Conservation (phyloP, 2,888 invertebrate genomes). For the Scrobipalpa atriplicella region DNA sequence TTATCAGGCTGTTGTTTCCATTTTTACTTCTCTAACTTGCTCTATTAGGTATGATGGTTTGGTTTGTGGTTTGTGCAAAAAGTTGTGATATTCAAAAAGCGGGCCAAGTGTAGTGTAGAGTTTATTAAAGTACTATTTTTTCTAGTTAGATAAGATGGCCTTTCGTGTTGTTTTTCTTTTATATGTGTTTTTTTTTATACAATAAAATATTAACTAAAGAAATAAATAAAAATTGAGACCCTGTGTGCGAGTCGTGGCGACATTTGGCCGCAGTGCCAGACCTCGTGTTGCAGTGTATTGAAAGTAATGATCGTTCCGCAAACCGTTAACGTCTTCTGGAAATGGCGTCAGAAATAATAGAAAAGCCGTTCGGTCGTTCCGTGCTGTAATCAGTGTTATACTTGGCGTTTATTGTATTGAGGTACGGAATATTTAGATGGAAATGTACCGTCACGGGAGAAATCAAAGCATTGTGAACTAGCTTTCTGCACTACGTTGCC, state of each 20-base stretch:
- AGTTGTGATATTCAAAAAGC: too few species aligned
- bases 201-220: too few species aligned
- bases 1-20: too few species aligned
- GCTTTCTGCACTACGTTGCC: too few species aligned
- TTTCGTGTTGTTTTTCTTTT: too few species aligned
- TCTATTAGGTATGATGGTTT: too few species aligned
- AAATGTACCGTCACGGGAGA: background rate
- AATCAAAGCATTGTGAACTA: background rate
- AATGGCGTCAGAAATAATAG: constrained; percentile 19
- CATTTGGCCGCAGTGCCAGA: constrained; percentile 28
- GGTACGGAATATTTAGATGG: background rate
- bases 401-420: background rate
- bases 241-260: background rate
- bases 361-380: constrained; percentile 3
- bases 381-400: constrained; percentile 9
- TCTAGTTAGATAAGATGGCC: too few species aligned
- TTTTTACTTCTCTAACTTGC: too few species aligned
- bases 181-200: too few species aligned
- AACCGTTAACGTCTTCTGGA: constrained; percentile 21
- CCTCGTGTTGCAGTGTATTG: constrained; percentile 29
- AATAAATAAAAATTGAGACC: background rate
- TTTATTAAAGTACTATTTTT: too few species aligned
- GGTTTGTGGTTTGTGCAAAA: too few species aligned
- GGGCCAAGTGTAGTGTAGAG: too few species aligned
- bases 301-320: constrained; percentile 23